Evolutionary conservation across 2,113 vertebrate species (phyloP).

Genomic region (Bungarus multicinctus): DNA sequence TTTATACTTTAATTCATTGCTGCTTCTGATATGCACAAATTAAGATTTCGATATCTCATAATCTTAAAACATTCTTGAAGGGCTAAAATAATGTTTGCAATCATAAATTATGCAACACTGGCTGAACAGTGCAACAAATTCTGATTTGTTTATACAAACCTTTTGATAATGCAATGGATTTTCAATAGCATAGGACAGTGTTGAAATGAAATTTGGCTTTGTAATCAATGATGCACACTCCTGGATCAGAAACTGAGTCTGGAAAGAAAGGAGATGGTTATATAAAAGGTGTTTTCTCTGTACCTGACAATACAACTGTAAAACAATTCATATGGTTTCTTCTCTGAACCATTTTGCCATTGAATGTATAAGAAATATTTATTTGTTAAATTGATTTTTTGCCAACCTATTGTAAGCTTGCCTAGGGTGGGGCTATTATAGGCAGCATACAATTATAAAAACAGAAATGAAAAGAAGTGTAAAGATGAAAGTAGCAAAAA

Average conservation of each 20-base stretch:
- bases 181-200: constrained; percentile 98
- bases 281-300: accelerated
- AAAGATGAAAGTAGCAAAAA: not conserved
- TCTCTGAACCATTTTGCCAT: not conserved
- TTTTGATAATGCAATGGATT: constrained; percentile 99
- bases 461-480: not conserved
- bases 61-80: not conserved
- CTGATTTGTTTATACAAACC: constrained; percentile 71
- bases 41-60: not conserved
- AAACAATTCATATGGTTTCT: not conserved
- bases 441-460: not conserved
- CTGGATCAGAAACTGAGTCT: constrained; percentile 99
- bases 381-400: not conserved
- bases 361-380: not conserved
- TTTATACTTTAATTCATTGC: not conserved
- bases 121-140: not conserved
- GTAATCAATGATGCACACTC: constrained; percentile 98
- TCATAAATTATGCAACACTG: not conserved
- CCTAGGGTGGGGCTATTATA: not conserved
- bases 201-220: constrained; percentile 99
- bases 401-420: not conserved
- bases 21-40: not conserved
- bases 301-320: not conserved
- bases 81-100: not conserved
- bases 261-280: constrained; percentile 30